Percentiles rank a stretch among this genome's conserved stretches.
Conservation (phyloP, 2,888 invertebrate species). For the Phaedon cochleariae region DNA sequence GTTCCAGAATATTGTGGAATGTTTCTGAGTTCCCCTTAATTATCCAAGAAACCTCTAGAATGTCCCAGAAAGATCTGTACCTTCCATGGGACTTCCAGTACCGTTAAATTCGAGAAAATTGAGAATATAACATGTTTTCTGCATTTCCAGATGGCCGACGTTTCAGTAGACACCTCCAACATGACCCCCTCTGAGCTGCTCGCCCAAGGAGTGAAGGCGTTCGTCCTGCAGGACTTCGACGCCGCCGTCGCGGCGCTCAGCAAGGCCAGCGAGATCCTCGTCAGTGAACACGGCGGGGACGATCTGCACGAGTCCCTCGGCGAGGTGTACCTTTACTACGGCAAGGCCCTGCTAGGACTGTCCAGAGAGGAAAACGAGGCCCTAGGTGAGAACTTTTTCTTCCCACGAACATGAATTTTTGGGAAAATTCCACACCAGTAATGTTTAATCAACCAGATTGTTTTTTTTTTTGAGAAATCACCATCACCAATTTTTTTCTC, state of each 20-base stretch:
- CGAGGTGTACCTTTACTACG: slow-evolving; percentile 88
- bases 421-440: no score
- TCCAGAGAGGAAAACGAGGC: slow-evolving; percentile 88
- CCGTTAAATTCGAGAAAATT: no score
- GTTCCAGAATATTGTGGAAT: no score
- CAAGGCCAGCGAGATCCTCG: slow-evolving; percentile 76
- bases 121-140: no score
- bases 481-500: no score
- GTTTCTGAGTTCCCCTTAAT: no score
- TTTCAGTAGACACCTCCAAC: slow-evolving; percentile 54
- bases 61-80: no score
- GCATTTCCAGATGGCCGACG: slow-evolving; percentile 69
- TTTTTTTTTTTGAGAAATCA: slow-evolving; percentile 2
- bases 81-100: no score
- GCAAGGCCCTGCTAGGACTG: slow-evolving; percentile 78
- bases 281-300: slow-evolving; percentile 83
- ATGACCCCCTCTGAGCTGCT: slow-evolving; percentile 69
- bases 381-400: slow-evolving; percentile 59
- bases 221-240: slow-evolving; percentile 78
- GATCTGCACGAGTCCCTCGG: slow-evolving; percentile 87
- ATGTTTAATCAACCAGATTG: no score
- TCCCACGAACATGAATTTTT: no score
- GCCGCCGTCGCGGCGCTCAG: slow-evolving; percentile 79
- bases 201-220: slow-evolving; percentile 79
- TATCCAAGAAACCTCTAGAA: no score